A percentile compares a stretch with the other conserved stretches of the same genome.
Conservation (phyloP, 2,888 invertebrate species). For the Notocelia uddmanniana region DNA sequence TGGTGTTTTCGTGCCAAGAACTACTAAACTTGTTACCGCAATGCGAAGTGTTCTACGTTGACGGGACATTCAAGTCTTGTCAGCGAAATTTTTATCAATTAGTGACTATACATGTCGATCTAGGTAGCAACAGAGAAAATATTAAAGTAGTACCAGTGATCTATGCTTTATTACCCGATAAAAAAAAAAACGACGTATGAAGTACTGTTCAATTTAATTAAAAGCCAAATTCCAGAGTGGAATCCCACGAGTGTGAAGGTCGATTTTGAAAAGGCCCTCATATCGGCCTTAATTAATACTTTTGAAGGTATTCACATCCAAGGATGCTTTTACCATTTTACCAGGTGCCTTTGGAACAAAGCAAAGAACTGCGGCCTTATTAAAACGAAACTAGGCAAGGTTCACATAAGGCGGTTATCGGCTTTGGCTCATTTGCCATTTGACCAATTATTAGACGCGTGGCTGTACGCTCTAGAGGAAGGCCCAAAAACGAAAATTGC, state of each 20-base stretch:
- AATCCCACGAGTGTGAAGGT: not conserved
- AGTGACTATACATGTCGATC: slow-evolving; percentile 24
- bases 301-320: slow-evolving; percentile 4
- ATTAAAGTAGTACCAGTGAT: slow-evolving; percentile 29
- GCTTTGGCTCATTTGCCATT: slow-evolving; percentile 12
- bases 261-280: slow-evolving; percentile 2
- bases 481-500: no score
- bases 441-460: no score
- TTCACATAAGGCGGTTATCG: slow-evolving; percentile 10
- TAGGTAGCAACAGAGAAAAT: slow-evolving; percentile 21
- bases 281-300: not conserved
- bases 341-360: slow-evolving; percentile 2
- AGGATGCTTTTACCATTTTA: slow-evolving; percentile 12
- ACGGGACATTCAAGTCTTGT: slow-evolving; percentile 20
- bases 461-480: no score
- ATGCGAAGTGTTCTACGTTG: not conserved
- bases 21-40: not conserved
- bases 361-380: not conserved
- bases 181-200: not conserved
- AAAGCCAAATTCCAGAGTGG: not conserved
- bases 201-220: not conserved
- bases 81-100: slow-evolving; percentile 28
- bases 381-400: slow-evolving; percentile 12
- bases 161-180: slow-evolving; percentile 3
- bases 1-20: not conserved